phyloP scores from a whole-genome alignment of 2,113 vertebrate genomes.

The Pteronura brasiliensis region DNA sequence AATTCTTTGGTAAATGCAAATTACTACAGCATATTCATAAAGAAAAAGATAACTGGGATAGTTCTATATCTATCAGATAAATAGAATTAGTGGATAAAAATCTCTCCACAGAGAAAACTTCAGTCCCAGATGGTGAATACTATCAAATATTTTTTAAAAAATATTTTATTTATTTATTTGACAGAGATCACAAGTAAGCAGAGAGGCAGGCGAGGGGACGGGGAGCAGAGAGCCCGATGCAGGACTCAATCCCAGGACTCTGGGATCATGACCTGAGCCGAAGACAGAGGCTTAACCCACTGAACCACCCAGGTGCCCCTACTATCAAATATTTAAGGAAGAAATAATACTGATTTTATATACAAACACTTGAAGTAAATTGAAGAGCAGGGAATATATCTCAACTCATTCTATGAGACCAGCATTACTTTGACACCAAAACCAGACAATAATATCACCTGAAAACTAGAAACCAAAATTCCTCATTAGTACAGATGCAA shows the following conservation, averaged over 20 bases:
- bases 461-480: neutral
- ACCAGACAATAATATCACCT: neutral
- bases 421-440: neutral
- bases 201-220: no score
- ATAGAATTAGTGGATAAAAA: slow-evolving; percentile 7
- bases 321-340: slow-evolving; percentile 4
- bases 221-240: no score
- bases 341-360: slow-evolving; percentile 10
- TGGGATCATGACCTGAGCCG: no score
- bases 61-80: neutral
- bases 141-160: neutral
- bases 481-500: neutral
- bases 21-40: neutral
- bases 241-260: no score
- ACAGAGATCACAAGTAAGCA: no score
- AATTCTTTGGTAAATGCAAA: neutral
- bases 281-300: no score
- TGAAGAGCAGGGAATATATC: neutral
- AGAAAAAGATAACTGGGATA: neutral
- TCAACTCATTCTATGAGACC: neutral
- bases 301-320: no score
- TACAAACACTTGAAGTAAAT: neutral
- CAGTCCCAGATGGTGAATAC: neutral
- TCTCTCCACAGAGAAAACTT: neutral
- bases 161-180: no score